phyloP scores from a whole-genome alignment of 2,113 vertebrate species.

The Leucopternis melanops region DNA sequence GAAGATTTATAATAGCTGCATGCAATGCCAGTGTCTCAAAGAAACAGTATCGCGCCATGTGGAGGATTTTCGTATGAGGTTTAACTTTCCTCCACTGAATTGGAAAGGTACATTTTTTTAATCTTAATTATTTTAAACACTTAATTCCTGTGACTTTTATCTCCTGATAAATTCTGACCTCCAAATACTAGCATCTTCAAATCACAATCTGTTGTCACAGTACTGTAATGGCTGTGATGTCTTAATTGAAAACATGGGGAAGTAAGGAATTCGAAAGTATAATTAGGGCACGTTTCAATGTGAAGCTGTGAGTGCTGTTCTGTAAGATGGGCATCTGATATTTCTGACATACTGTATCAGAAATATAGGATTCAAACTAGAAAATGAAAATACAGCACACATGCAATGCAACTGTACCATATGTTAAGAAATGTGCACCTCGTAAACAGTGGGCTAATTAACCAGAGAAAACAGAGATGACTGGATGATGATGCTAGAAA shows the following conservation, averaged over 20 bases:
- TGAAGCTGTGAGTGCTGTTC: slow-evolving; percentile 12
- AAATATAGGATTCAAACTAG: neutral
- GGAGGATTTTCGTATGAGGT: slow-evolving; percentile 55
- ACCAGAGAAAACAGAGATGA: slow-evolving; percentile 45
- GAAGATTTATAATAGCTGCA: slow-evolving; percentile 60
- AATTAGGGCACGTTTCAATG: slow-evolving; percentile 30
- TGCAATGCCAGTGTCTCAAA: slow-evolving; percentile 47
- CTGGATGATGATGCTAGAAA: slow-evolving; percentile 39
- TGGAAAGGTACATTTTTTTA: slow-evolving; percentile 58
- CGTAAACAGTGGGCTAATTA: slow-evolving; percentile 45
- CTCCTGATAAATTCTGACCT: slow-evolving; percentile 58
- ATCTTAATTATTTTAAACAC: slow-evolving; percentile 65
- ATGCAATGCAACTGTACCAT: slow-evolving; percentile 17
- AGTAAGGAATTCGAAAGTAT: slow-evolving; percentile 16
- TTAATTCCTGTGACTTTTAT: slow-evolving; percentile 57
- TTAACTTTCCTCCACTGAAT: slow-evolving; percentile 66
- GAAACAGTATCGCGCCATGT: slow-evolving; percentile 31
- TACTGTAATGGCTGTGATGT: slow-evolving; percentile 49
- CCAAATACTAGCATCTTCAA: slow-evolving; percentile 45
- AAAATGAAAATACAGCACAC: slow-evolving; percentile 19
- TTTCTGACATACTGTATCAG: slow-evolving; percentile 10
- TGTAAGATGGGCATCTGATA: neutral
- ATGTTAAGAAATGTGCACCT: slow-evolving; percentile 33
- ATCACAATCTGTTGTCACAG: slow-evolving; percentile 59
- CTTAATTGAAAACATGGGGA: slow-evolving; percentile 68